Percentiles rank a stretch among this genome's conserved stretches.
Evolutionary conservation across 2,113 vertebrate genomes (phyloP).

Genomic region (Cheilinus undulatus): DNA sequence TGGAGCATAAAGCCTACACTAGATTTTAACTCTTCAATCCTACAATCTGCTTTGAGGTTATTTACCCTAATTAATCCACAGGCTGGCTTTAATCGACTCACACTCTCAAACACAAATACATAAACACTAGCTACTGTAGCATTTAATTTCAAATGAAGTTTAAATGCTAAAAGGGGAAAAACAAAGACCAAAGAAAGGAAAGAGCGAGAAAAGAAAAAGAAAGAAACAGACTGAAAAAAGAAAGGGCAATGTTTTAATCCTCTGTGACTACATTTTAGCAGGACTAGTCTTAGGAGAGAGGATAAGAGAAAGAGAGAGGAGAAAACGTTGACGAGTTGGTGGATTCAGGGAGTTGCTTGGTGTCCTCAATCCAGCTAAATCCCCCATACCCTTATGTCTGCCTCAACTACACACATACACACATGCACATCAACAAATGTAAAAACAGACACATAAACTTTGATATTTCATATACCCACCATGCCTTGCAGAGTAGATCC

Average conservation of each 20-base stretch:
- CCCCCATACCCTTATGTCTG: constrained; percentile 66
- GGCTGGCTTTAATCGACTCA: constrained; percentile 60
- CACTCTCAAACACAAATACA: constrained; percentile 25
- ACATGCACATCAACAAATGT: constrained; percentile 4
- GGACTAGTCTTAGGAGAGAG: constrained; percentile 36
- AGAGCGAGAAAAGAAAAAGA: background rate
- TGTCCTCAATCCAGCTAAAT: constrained; percentile 80
- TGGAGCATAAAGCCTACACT: constrained; percentile 38
- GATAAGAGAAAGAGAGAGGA: constrained; percentile 40
- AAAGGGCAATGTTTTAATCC: constrained; percentile 46
- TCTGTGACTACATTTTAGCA: constrained; percentile 24
- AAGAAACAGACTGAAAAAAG: background rate
- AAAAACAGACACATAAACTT: constrained; percentile 5
- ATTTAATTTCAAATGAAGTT: background rate
- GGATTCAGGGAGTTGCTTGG: constrained; percentile 61
- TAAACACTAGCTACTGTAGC: background rate
- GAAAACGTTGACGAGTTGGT: constrained; percentile 44
- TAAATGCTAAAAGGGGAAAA: constrained; percentile 9
- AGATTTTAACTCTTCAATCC: constrained; percentile 70
- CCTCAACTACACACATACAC: constrained; percentile 20
- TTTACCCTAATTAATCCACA: constrained; percentile 78
- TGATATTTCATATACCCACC: background rate
- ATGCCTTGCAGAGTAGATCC: background rate
- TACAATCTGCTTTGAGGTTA: constrained; percentile 73
- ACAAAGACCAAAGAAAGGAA: background rate